Base-by-base conservation (phyloP, 1,140 invertebrate species). In the Nebria ingens region DNA sequence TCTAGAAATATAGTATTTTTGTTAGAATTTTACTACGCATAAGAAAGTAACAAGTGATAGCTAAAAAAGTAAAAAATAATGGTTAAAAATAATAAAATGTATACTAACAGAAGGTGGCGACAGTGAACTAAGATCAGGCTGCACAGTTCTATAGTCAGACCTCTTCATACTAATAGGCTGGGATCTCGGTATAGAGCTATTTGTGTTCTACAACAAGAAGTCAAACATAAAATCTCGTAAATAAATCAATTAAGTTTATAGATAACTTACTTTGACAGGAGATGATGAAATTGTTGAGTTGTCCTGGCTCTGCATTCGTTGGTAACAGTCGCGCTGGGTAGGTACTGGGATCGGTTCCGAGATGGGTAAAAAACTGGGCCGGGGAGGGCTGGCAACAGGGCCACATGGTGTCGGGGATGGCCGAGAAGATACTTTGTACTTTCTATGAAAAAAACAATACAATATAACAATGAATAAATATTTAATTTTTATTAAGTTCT, bases 151-250 rank as follows among this genome's bases (percentile, higher is more conserved):
- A 60, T 82, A 79, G 65, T 85, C 81, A 34, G 72, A 78, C 50
- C 85, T 78, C 64, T 83, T 84, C 74, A 91, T 86, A 62, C 79
- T 86, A 55, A 91, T 91, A 1, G 89, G 89, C 69, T 89, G 85
- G 49, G 87, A 90, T 56, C 87, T 76, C 21, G 88, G 88, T 51
- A 91, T 80, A 45, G 76, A 71, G 60, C 68, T 77, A 55, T 55
- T 65, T 21, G 38, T 55, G 54, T 34, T 57, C 53, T 56, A 19
- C 17, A 57, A 56, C 59, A 58, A 21, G 6, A 52, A 57, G 19
- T 23, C 25, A 34, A n/a, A 34, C 25, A 34, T 34, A 9, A 34
- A 34, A 34, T 34, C 25, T 9, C 45, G 19, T 12, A 6, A 49
- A 34, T n/a, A 34, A 34, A 49, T 49, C 6, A 6, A 34, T n/a